Percentiles rank a stretch among this genome's conserved stretches.
Conservation (phyloP, 2,888 invertebrate species). For the Aporophyla nigra region DNA sequence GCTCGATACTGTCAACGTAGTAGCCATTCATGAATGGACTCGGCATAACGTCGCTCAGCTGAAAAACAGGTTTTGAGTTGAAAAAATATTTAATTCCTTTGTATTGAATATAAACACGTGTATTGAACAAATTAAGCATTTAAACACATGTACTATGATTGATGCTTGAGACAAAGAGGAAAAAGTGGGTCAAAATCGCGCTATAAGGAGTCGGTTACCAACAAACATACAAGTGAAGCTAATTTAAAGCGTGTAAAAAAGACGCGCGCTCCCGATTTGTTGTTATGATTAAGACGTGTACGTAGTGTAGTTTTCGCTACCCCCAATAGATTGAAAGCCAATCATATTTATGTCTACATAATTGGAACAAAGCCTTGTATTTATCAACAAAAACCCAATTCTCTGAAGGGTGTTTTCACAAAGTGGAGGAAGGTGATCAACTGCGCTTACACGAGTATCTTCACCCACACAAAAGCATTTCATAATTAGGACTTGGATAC, state of each 20-base stretch:
- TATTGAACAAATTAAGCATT: too few relatives aligned
- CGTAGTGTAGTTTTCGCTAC: too few relatives aligned
- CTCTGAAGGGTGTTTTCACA: not conserved
- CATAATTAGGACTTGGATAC: not conserved
- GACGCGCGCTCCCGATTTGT: too few relatives aligned
- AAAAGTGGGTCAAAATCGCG: too few relatives aligned
- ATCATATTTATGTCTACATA: too few relatives aligned
- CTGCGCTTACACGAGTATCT: not conserved
- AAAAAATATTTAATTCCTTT: not conserved
- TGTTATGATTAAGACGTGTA: too few relatives aligned
- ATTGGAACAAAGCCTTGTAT: constrained; percentile 54
- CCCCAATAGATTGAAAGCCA: too few relatives aligned
- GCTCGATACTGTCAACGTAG: constrained; percentile 81
- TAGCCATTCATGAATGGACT: constrained; percentile 80
- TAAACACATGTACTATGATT: too few relatives aligned
- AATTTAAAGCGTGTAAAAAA: too few relatives aligned
- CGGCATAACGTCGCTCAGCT: constrained; percentile 77
- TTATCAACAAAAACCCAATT: not conserved
- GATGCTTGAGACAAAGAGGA: too few relatives aligned
- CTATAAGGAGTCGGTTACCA: too few relatives aligned
- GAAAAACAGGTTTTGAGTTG: constrained; percentile 49
- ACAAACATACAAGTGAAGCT: too few relatives aligned
- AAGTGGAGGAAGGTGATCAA: not conserved
- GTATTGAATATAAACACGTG: not conserved
- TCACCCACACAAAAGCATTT: not conserved